Conservation (phyloP, 2,113 vertebrate species). For the Porphyrio hochstetteri region DNA sequence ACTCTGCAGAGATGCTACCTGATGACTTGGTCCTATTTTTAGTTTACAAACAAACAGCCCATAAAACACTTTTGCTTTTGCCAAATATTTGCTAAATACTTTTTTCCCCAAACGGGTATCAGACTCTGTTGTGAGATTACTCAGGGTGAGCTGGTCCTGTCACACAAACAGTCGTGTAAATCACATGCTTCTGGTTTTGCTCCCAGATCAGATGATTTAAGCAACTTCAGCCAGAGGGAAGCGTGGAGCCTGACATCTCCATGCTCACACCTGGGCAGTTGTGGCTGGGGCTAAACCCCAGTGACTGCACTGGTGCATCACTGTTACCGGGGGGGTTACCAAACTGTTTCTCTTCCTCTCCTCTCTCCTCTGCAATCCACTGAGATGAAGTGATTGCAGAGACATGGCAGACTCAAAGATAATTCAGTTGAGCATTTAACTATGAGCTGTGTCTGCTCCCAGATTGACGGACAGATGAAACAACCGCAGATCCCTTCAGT, state of each 20-base stretch:
- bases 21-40: neutral
- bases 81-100: neutral
- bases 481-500: neutral
- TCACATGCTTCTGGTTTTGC: neutral
- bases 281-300: neutral
- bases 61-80: neutral
- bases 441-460: neutral
- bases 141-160: neutral
- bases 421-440: accelerated
- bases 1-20: neutral
- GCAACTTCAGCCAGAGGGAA: neutral
- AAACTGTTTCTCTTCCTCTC: neutral
- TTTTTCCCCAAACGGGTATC: neutral
- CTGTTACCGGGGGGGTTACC: accelerated
- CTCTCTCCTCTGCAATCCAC: neutral
- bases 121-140: neutral
- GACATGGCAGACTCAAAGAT: neutral
- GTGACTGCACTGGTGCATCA: accelerated
- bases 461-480: neutral
- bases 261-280: accelerated
- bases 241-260: accelerated
- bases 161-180: neutral
- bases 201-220: neutral
- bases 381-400: neutral
- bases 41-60: neutral